Evolutionary conservation across 2,113 vertebrate species (phyloP), one percentile per base, ranked within the genome.

Genomic region (Zingel zingel): DNA sequence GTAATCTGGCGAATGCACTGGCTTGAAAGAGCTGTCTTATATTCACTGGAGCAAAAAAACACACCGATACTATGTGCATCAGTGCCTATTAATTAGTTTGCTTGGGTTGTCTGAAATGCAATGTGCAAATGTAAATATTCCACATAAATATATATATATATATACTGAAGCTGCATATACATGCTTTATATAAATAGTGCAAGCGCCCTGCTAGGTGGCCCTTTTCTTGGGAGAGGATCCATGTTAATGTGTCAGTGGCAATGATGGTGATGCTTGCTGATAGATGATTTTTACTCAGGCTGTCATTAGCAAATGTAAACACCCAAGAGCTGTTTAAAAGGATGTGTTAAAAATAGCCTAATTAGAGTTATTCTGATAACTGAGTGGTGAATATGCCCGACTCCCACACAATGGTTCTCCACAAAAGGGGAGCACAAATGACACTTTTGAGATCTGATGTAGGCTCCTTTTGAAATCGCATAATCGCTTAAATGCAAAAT

Each of bases 331-430:
- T 88, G 88, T 93, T 91, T 79, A 92, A 93, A 90, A 82, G 85
- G 81, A 88, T 72, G 89, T 79, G 88, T 92, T 94, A 94, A 95
- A 94, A 95, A 94, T 95, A 95, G 90, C 83, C 92, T 89, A 93
- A 94, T 95, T 94, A 94, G 92, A 91, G 83, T 93, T 84, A 90
- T 92, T 91, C 81, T 82, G 73, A 89, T 91, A 86, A 86, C 82
- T 69, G 86, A 82, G 84, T 88, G 77, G 86, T 88, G 88, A 92
- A 88, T 85, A 77, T 82, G 92, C 79, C 86, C 36, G 16, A 84
- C 90, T 90, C 88, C 89, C 89, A 87, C 90, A 72, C 85, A 77
- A 18, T 85, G 74, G 74, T 81, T 69, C 80, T 86, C 77, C 69
- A 81, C 67, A 86, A 79, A 87, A 77, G 72, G 58, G 80, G 56